phyloP scores from a whole-genome alignment of 30 jellyfish, hydroid and myxozoan species.

The Haliclystus octoradiatus region DNA sequence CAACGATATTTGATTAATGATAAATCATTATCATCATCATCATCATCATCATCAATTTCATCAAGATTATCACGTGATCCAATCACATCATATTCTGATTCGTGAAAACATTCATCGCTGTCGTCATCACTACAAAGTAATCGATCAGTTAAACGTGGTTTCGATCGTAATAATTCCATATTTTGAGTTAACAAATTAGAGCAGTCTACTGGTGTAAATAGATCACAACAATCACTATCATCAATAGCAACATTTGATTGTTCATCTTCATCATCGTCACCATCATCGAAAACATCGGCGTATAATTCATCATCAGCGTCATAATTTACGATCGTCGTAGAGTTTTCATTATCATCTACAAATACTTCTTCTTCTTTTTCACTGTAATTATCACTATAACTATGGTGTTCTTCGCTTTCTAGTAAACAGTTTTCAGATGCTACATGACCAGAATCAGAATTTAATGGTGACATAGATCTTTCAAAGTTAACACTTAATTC shows the following conservation, averaged over 20 bases:
- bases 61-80: conserved; percentile 52
- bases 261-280: conserved; percentile 12
- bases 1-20: neutral
- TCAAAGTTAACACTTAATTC: neutral
- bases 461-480: neutral
- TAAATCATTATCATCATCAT: no score
- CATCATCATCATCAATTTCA: neutral
- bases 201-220: conserved; percentile 9
- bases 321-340: conserved; percentile 55
- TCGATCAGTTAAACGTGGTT: conserved; percentile 66
- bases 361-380: no score
- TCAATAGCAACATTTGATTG: no score
- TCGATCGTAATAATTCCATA: conserved; percentile 24
- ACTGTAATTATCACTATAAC: no score
- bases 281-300: conserved; percentile 22
- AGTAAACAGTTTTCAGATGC: conserved; percentile 16
- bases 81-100: conserved; percentile 93
- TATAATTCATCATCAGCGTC: conserved; percentile 88
- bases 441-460: conserved; percentile 38
- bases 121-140: conserved; percentile 39
- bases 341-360: neutral
- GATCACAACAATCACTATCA: neutral
- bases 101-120: conserved; percentile 87
- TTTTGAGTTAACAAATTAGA: conserved; percentile 28
- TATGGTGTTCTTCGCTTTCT: neutral